These are phyloP conservation scores for Prosopocoilus inquinatus DNA, from an alignment of 2,888 invertebrate species.

Conservation along the genomic window DNA sequence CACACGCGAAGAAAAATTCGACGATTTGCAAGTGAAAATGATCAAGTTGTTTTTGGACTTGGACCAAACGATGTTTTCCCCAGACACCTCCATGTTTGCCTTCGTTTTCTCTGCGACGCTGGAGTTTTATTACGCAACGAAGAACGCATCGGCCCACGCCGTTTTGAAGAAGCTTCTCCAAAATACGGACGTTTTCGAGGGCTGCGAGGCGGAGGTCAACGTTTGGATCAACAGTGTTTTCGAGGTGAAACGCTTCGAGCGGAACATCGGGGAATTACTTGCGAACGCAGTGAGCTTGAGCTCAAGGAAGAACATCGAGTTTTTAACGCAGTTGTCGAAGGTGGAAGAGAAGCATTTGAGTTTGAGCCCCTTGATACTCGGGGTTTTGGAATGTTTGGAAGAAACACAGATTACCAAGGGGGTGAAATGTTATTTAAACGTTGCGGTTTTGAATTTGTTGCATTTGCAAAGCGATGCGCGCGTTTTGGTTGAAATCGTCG, in stretches of 20 bases:
- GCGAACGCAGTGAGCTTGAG: constrained; percentile 13
- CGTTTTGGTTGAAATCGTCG: constrained; percentile 53
- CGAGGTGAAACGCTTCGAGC: constrained; percentile 6
- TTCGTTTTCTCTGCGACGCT: constrained; percentile 32
- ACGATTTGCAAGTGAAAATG: constrained; percentile 46
- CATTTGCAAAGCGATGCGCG: constrained; percentile 60
- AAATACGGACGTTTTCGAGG: constrained; percentile 18
- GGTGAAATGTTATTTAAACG: constrained; percentile 48
- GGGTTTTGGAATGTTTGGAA: constrained; percentile 44
- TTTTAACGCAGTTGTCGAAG: constrained; percentile 11
- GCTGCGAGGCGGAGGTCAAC: not conserved
- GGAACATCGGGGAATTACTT: not conserved
- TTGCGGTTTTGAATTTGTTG: constrained; percentile 56
- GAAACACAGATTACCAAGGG: constrained; percentile 26
- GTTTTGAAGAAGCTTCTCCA: not conserved
- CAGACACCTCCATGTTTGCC: constrained; percentile 35
- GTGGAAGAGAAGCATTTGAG: constrained; percentile 18
- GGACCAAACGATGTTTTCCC: constrained; percentile 43
- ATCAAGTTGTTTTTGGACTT: constrained; percentile 47
- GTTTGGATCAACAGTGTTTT: constrained; percentile 22
- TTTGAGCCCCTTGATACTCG: constrained; percentile 45
- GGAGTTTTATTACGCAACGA: constrained; percentile 52
- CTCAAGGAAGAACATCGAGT: constrained; percentile 17
- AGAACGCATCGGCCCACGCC: constrained; percentile 32
- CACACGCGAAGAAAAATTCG: not conserved